A percentile compares a stretch with the other conserved stretches of the same genome.
Conservation (phyloP, 2,888 invertebrate species). For the Cosmorhoe ocellata region DNA sequence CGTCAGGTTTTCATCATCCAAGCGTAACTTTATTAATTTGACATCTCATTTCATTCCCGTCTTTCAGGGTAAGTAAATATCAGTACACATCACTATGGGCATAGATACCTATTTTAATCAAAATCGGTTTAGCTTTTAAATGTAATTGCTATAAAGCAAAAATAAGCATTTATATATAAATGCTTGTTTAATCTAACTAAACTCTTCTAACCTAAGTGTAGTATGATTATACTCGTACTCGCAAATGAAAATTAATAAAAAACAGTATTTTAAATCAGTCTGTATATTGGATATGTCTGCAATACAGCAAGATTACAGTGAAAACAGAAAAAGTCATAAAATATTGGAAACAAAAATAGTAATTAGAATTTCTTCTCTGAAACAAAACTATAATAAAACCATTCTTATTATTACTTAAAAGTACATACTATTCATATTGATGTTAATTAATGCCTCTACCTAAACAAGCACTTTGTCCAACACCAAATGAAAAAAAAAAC, state of each 20-base stretch:
- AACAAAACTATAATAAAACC: conserved; percentile 81
- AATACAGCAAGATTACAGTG: conserved; percentile 83
- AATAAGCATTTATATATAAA: too few relatives aligned
- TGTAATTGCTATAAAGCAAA: too few relatives aligned
- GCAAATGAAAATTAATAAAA: conserved; percentile 49
- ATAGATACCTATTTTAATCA: too few relatives aligned
- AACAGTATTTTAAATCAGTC: conserved; percentile 74
- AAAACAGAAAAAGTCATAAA: conserved; percentile 82
- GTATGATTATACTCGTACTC: too few relatives aligned
- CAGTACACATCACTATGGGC: too few relatives aligned
- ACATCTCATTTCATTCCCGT: too few relatives aligned
- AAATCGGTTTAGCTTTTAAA: too few relatives aligned
- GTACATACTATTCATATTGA: conserved; percentile 77
- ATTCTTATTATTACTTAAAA: conserved; percentile 78
- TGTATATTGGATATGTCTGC: conserved; percentile 84
- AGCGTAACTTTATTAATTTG: too few relatives aligned
- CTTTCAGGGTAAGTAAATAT: too few relatives aligned
- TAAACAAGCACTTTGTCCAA: conserved; percentile 75
- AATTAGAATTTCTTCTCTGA: conserved; percentile 80
- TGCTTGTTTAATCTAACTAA: too few relatives aligned
- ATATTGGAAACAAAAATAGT: conserved; percentile 82
- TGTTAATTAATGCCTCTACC: conserved; percentile 81
- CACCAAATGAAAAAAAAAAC: conserved; percentile 69
- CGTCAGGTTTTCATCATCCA: too few relatives aligned
- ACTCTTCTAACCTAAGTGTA: too few relatives aligned